phyloP scores from a whole-genome alignment of 2,797 vertebrate genomes.

The Peromyscus attwateri region DNA sequence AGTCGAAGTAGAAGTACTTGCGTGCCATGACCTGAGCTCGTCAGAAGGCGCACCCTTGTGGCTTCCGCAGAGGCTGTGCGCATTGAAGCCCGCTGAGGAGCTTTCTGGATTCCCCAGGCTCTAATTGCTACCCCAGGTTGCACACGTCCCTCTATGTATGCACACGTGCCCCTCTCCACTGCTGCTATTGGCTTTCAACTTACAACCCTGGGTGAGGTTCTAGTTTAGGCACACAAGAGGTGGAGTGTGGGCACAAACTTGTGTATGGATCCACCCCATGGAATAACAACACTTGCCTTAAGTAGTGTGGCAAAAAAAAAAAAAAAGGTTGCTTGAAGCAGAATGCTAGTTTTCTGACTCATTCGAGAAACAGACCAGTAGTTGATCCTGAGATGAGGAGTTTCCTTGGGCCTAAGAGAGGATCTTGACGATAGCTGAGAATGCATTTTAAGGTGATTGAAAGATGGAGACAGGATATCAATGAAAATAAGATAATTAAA shows the following conservation, averaged over 20 bases:
- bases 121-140: neutral
- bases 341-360: neutral
- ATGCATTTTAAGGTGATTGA: neutral
- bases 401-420: neutral
- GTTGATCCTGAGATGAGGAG: neutral
- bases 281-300: neutral
- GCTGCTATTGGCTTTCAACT: neutral
- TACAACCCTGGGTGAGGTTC: neutral
- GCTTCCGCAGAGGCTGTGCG: neutral
- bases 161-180: neutral
- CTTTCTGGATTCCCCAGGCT: neutral
- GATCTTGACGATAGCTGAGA: neutral
- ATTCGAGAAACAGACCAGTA: neutral
- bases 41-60: neutral
- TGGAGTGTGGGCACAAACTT: neutral
- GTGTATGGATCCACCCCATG: neutral
- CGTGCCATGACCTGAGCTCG: neutral
- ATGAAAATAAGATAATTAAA: neutral
- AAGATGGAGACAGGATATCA: neutral
- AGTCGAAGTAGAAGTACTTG: neutral
- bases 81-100: neutral
- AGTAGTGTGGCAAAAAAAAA: neutral
- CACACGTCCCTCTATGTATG: neutral
- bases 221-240: neutral
- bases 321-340: neutral